A percentile compares a stretch with the other conserved stretches of the same genome.
These are phyloP conservation scores for Fabriciana adippe DNA, from an alignment of 2,888 invertebrate species.

Conservation along the genomic window DNA sequence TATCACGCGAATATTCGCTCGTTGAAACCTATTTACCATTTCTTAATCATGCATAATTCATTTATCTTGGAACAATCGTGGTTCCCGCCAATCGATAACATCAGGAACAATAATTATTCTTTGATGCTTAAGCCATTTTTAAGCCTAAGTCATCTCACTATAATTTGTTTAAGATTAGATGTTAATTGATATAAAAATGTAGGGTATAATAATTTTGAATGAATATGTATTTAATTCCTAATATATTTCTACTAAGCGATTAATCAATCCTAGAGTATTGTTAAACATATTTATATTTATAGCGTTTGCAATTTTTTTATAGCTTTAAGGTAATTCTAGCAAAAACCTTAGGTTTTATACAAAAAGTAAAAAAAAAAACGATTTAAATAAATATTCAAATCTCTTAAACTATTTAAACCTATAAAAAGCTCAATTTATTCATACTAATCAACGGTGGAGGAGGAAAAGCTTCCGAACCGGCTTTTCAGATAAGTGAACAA, in stretches of 20 bases:
- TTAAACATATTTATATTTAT: too few relatives aligned
- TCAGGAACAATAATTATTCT: neutral
- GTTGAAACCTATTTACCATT: constrained; percentile 11
- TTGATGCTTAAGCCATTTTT: neutral
- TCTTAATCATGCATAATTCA: constrained; percentile 9
- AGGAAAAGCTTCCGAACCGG: neutral
- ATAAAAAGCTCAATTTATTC: neutral
- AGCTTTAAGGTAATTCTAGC: too few relatives aligned
- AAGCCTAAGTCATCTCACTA: too few relatives aligned
- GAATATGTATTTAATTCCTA: too few relatives aligned
- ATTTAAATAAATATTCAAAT: neutral
- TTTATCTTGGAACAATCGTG: neutral
- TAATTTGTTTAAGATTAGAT: too few relatives aligned
- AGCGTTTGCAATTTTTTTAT: too few relatives aligned
- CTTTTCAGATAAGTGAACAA: neutral
- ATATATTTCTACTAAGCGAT: too few relatives aligned
- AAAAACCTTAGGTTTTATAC: too few relatives aligned
- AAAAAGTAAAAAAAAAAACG: neutral
- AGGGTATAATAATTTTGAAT: too few relatives aligned
- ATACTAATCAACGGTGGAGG: neutral
- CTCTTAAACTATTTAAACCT: neutral
- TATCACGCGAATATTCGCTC: constrained; percentile 47
- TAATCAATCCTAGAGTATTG: too few relatives aligned
- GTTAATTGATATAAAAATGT: too few relatives aligned
- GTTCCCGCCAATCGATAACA: constrained; percentile 3